Evolutionary conservation across 2,113 vertebrate genomes (phyloP).

Genomic region (Malurus elegans): DNA sequence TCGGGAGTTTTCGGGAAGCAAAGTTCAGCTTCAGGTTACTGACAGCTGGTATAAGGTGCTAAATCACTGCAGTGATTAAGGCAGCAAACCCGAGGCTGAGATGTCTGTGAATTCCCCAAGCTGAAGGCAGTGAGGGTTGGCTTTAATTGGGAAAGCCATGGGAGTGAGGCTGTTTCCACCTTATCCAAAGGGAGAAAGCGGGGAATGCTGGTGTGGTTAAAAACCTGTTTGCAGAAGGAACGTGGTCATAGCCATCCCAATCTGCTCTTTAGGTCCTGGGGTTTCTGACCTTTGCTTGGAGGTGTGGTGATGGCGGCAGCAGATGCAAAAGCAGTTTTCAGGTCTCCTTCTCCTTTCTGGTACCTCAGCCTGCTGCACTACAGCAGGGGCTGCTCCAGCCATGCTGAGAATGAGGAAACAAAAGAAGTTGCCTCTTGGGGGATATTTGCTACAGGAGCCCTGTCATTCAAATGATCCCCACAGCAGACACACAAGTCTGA

Average conservation of each 20-base stretch:
- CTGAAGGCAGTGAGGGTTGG: background rate
- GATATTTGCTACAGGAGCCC: background rate
- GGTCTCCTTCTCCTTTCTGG: background rate
- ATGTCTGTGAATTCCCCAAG: background rate
- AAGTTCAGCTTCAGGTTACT: background rate
- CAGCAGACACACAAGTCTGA: background rate
- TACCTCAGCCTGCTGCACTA: background rate
- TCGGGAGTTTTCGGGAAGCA: accelerated
- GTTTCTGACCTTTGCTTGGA: background rate
- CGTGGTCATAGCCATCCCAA: accelerated
- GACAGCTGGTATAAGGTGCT: background rate
- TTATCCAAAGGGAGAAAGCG: accelerated
- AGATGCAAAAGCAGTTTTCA: background rate
- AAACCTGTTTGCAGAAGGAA: background rate
- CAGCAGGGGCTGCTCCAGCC: background rate
- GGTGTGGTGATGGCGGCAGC: background rate
- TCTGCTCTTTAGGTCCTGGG: background rate
- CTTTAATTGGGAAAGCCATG: background rate
- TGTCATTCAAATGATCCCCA: no score
- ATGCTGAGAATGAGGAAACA: accelerated
- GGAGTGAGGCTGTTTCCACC: background rate
- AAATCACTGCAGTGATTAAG: no score
- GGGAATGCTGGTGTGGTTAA: accelerated
- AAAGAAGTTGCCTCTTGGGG: background rate
- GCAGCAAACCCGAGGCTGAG: accelerated